A percentile compares a stretch with the other conserved stretches of the same genome.
Conservation (phyloP, 2,888 invertebrate genomes). For the Hedya salicella region DNA sequence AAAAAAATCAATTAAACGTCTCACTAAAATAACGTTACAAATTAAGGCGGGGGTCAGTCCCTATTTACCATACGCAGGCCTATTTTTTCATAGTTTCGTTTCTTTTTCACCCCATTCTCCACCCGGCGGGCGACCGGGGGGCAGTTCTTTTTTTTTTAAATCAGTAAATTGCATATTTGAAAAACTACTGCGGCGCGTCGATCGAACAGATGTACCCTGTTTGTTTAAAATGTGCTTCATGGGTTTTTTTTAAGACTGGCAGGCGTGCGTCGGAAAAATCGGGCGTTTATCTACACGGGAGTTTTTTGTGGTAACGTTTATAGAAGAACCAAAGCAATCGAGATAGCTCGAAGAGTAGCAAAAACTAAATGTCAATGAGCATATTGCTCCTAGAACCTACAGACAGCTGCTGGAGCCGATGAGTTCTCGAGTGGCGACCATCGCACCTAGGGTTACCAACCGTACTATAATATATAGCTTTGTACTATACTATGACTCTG, state of each 20-base stretch:
- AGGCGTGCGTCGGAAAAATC: background rate
- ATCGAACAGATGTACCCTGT: constrained; percentile 56
- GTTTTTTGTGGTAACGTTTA: background rate
- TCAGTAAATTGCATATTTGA: constrained; percentile 84
- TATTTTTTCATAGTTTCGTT: constrained; percentile 70
- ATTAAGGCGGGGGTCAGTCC: constrained; percentile 63
- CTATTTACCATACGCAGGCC: constrained; percentile 79
- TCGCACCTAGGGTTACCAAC: no score
- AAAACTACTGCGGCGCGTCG: constrained; percentile 72
- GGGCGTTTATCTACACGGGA: background rate
- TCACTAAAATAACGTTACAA: constrained; percentile 56
- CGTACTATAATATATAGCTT: no score
- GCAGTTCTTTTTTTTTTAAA: constrained; percentile 76
- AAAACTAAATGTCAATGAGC: no score
- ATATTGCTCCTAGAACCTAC: no score
- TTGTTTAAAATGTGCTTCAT: constrained; percentile 47
- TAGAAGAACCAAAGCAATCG: no score
- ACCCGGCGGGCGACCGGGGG: constrained; percentile 66
- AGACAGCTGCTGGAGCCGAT: no score
- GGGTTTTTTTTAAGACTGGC: constrained; percentile 42
- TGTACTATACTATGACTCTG: no score
- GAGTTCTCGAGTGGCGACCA: no score
- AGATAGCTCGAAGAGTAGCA: no score
- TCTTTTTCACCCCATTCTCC: constrained; percentile 76
- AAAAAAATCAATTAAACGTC: constrained; percentile 27